Evolutionary conservation across 2,888 invertebrate species (phyloP).

Genomic region (Chalcosyrphus nemorum): DNA sequence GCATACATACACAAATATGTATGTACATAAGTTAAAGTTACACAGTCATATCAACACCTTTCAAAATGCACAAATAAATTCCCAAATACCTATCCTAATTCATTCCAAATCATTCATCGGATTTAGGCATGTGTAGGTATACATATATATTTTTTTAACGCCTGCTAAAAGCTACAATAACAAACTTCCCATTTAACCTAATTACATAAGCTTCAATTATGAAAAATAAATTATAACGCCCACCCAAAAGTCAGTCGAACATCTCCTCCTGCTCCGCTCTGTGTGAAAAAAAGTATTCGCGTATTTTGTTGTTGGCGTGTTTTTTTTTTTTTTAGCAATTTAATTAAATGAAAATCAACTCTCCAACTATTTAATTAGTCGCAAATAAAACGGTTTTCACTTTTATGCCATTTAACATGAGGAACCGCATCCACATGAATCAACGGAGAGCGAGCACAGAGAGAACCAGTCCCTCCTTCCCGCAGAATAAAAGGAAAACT

Average conservation of each 20-base stretch:
- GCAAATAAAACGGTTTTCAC: conserved; percentile 75
- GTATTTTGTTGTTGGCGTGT: not conserved
- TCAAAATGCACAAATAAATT: not conserved
- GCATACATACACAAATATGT: no score
- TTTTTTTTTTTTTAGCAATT: conserved; percentile 44
- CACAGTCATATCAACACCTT: not conserved
- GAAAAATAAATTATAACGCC: conserved; percentile 1
- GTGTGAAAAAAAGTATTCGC: not conserved
- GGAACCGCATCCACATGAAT: conserved; percentile 58
- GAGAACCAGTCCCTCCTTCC: not conserved
- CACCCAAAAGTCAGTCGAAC: not conserved
- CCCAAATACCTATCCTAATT: not conserved
- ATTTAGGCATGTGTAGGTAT: no score
- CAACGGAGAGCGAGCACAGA: conserved; percentile 7
- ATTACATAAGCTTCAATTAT: conserved; percentile 49
- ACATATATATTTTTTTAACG: conserved; percentile 15
- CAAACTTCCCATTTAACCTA: conserved; percentile 27
- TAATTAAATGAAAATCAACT: conserved; percentile 74
- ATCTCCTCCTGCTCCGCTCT: not conserved
- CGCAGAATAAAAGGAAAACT: conserved; percentile 52
- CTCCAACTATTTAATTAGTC: conserved; percentile 74
- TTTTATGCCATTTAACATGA: conserved; percentile 73
- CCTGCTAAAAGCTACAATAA: not conserved
- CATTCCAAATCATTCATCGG: conserved; percentile 10
- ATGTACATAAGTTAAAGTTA: no score